Base-by-base conservation (phyloP, 64 coral and sea anemone genomes). In the Montipora capricornis region DNA sequence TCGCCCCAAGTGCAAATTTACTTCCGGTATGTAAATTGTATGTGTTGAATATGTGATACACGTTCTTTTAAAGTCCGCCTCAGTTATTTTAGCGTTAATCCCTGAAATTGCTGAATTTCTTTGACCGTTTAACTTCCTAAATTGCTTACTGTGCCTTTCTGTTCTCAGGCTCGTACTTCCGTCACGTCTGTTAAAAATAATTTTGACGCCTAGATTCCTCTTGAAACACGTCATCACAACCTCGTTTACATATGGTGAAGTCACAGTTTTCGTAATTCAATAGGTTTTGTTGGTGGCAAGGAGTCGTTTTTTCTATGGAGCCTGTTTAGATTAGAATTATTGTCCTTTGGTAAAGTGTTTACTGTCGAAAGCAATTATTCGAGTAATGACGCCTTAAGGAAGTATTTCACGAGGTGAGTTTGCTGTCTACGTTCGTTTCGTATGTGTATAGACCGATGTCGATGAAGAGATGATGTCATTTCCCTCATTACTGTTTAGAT, bases 261-360 rank as follows among this genome's bases (percentile, higher is more conserved):
- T 93, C 92, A 93, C 92, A 93, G 83, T 93, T 81, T 93, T 87
- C 92, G 92, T 88, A 93, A 80, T 85, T 88, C 80, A 93, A 93
- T 93, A 93, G 92, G 92, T 93, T 93, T 79, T 64, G 83, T 62
- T 66, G 26, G 45, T 88, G 76, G 85, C 20, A 73, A 51, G 80
- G 60, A 53, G 44, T 64, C 71, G 15, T 2, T 67, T 44, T 78
- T 77, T 26, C 55, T 68, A 6, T 57, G 53, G 53, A 8, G 81
- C 55, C 81, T 45, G 81, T 47, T 62, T 68, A 48, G 20, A 47
- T 83, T 46, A 73, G 51, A 78, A 79, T 87, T 80, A 74, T 87
- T 80, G 50, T 16, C 44, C 60, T 26, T 51, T 67, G 5, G 70
- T 59, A 47, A 73, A 66, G 37, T 51, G 74, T 76, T 79, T 74